Evolutionary conservation across 1,140 invertebrate species (phyloP).

Genomic region (Pteromalus puparum): DNA sequence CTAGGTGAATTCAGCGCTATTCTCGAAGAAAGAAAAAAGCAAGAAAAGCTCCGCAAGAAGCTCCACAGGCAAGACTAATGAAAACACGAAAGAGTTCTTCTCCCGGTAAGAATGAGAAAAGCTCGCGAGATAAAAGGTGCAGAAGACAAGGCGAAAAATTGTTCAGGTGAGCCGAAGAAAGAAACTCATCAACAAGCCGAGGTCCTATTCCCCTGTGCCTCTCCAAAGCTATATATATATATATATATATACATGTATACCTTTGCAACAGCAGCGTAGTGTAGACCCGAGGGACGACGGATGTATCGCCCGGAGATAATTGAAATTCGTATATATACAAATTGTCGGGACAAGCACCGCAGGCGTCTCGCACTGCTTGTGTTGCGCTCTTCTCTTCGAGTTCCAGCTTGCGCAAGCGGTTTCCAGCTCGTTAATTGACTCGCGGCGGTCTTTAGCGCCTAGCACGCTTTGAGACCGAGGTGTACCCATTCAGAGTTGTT

Average conservation of each 20-base stretch:
- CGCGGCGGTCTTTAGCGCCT: neutral
- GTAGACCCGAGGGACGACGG: neutral
- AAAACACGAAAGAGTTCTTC: neutral
- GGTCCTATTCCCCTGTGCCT: neutral
- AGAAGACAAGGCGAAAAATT: constrained; percentile 20
- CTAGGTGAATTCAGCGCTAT: neutral
- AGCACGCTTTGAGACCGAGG: too few relatives aligned
- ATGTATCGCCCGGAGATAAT: constrained; percentile 29
- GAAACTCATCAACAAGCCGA: constrained; percentile 48
- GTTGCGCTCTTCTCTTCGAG: neutral
- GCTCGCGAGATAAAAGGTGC: constrained; percentile 2
- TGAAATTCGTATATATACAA: constrained; percentile 31
- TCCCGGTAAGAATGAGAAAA: neutral
- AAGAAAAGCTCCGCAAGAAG: neutral
- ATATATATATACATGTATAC: neutral
- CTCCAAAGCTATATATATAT: neutral
- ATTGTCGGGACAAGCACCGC: neutral
- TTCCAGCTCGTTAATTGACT: neutral
- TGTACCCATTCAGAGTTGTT: too few relatives aligned
- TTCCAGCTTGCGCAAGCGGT: too few relatives aligned
- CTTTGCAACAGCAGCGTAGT: neutral
- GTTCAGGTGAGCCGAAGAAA: constrained; percentile 35
- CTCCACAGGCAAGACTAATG: neutral
- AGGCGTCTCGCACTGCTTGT: neutral
- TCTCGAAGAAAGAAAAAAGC: neutral